phyloP scores from a whole-genome alignment of 2,797 vertebrate genomes.

The Rhyacichthys aspro region DNA sequence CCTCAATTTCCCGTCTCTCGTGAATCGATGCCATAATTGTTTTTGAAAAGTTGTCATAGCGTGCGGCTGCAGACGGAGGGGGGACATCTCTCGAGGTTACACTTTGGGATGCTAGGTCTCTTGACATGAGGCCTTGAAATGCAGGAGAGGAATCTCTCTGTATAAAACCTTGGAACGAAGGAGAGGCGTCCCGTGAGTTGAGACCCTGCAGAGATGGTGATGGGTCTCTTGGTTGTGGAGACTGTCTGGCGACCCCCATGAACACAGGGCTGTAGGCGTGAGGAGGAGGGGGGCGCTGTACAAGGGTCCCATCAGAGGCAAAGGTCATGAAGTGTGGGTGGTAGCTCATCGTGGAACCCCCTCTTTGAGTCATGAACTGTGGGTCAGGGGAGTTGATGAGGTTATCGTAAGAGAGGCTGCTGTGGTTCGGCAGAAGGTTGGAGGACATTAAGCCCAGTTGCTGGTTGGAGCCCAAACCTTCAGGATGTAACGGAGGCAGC shows the following conservation, averaged over 20 bases:
- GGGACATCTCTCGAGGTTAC: constrained; percentile 50
- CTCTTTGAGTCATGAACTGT: constrained; percentile 80
- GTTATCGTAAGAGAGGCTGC: constrained; percentile 91
- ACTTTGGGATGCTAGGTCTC: constrained; percentile 62
- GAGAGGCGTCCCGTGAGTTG: constrained; percentile 82
- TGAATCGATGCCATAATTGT: constrained; percentile 94
- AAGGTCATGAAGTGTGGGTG: constrained; percentile 87
- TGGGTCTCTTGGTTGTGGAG: constrained; percentile 78
- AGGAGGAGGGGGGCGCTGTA: constrained; percentile 73
- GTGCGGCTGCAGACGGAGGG: constrained; percentile 73
- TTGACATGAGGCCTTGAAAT: constrained; percentile 61
- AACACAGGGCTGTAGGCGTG: constrained; percentile 89
- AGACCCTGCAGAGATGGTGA: constrained; percentile 68
- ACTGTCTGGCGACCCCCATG: constrained; percentile 73
- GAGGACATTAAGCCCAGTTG: constrained; percentile 77
- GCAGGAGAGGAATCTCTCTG: constrained; percentile 65
- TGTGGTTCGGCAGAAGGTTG: constrained; percentile 83
- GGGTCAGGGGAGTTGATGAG: constrained; percentile 82
- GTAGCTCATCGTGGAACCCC: constrained; percentile 77
- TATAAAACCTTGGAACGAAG: constrained; percentile 63
- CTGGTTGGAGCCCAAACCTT: constrained; percentile 76
- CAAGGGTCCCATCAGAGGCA: constrained; percentile 79
- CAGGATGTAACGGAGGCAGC: constrained; percentile 76
- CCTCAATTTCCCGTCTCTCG: constrained; percentile 89
- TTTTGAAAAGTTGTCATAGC: constrained; percentile 92